phyloP scores from a whole-genome alignment of 2,113 vertebrate species.

The Myrmecophaga tridactyla region DNA sequence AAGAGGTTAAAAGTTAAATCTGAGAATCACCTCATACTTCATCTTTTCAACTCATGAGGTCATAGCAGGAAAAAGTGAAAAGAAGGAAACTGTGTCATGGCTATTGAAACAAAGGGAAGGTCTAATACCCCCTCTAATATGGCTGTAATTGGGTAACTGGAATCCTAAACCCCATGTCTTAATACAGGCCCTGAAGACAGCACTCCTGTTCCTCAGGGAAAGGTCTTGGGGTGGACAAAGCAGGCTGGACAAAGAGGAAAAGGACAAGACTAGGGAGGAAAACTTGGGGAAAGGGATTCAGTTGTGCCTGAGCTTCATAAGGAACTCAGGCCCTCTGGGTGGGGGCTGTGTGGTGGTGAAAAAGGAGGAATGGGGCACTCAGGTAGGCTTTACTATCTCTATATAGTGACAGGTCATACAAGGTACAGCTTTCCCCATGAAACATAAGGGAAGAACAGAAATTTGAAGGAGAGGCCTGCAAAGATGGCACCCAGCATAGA shows the following conservation, averaged over 20 bases:
- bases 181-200: background rate
- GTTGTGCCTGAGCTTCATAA: conserved; percentile 79
- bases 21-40: background rate
- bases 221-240: background rate
- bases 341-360: conserved; percentile 78
- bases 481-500: conserved; percentile 84
- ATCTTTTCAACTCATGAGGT: background rate
- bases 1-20: background rate
- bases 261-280: background rate
- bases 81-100: background rate
- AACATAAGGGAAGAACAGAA: conserved; percentile 84
- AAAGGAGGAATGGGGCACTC: conserved; percentile 85
- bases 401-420: conserved; percentile 87
- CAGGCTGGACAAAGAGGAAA: background rate
- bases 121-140: background rate
- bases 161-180: background rate
- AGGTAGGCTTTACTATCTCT: conserved; percentile 87
- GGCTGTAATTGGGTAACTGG: background rate
- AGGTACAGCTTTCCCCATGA: conserved; percentile 87
- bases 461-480: conserved; percentile 86
- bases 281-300: conserved; percentile 33
- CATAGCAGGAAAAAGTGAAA: background rate
- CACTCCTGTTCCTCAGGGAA: background rate
- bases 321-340: conserved; percentile 81
- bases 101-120: background rate